Percentiles rank a stretch among this genome's conserved stretches.
Evolutionary conservation across 2,888 invertebrate genomes (phyloP).

Genomic region (Acleris laterana): DNA sequence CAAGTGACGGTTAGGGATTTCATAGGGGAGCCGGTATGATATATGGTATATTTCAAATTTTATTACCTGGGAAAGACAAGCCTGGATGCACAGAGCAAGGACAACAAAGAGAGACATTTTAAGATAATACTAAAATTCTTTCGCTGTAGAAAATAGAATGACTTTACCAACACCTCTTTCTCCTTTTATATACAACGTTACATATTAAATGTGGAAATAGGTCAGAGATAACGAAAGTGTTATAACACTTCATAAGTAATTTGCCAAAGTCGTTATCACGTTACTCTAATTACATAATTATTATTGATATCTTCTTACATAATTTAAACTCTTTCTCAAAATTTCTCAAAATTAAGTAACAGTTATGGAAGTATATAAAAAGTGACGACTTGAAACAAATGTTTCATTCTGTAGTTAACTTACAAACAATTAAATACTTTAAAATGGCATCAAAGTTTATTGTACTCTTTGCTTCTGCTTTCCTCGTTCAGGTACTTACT

Average conservation of each 20-base stretch:
- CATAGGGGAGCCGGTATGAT: no score
- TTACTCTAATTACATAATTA: neutral
- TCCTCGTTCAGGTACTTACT: constrained; percentile 16
- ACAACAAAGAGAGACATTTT: constrained; percentile 23
- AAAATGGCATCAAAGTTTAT: constrained; percentile 27
- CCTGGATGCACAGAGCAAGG: constrained; percentile 13
- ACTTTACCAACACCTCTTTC: neutral
- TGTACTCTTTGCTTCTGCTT: constrained; percentile 30
- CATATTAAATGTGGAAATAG: neutral
- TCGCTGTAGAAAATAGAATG: constrained; percentile 12
- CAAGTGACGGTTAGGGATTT: no score
- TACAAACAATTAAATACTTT: neutral
- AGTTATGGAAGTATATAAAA: neutral
- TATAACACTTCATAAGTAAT: no score
- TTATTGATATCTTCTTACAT: neutral
- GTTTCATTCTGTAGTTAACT: neutral
- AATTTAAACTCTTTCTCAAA: neutral
- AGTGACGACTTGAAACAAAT: neutral
- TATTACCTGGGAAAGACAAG: constrained; percentile 32
- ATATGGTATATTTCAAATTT: no score
- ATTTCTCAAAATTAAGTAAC: neutral
- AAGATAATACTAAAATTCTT: neutral
- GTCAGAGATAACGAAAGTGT: neutral
- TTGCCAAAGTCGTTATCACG: neutral
- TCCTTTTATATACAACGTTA: constrained; percentile 10